These are phyloP conservation scores for Dreissena rostriformis DNA, from an alignment of 1,140 invertebrate species.

Conservation along the genomic window DNA sequence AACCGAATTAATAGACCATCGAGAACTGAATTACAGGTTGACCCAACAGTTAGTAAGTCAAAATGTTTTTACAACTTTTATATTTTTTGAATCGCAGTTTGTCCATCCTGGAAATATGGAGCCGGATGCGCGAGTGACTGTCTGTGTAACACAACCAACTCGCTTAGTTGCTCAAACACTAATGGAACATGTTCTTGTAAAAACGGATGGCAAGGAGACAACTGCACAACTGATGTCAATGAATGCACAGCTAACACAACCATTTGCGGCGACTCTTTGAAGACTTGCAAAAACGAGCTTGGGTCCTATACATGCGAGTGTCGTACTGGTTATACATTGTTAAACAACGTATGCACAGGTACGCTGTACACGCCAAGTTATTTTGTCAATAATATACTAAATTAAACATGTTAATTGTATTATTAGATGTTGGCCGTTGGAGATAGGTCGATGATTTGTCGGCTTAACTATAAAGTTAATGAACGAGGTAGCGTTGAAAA, in stretches of 20 bases:
- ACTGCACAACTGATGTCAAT: conserved; percentile 2
- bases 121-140: not conserved
- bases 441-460: too few species aligned
- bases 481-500: too few species aligned
- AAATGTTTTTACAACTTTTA: not conserved
- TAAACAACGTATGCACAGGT: conserved; percentile 4
- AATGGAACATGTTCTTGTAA: not conserved
- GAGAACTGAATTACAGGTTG: not conserved
- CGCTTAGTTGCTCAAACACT: not conserved
- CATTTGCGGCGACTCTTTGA: not conserved
- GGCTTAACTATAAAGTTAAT: too few species aligned
- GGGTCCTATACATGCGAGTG: conserved; percentile 28
- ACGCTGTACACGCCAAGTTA: not conserved
- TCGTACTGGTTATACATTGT: not conserved
- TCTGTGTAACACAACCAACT: not conserved
- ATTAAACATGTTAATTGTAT: not conserved
- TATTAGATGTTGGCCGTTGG: not conserved
- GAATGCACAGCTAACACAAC: conserved; percentile 1
- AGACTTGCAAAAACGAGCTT: not conserved
- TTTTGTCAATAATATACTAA: not conserved
- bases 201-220: not conserved
- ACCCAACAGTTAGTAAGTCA: not conserved
- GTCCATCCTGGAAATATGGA: not conserved
- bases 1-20: not conserved
- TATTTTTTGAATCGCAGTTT: not conserved